Evolutionary conservation across 1,140 invertebrate genomes (phyloP).

Genomic region (Cydia amplana): DNA sequence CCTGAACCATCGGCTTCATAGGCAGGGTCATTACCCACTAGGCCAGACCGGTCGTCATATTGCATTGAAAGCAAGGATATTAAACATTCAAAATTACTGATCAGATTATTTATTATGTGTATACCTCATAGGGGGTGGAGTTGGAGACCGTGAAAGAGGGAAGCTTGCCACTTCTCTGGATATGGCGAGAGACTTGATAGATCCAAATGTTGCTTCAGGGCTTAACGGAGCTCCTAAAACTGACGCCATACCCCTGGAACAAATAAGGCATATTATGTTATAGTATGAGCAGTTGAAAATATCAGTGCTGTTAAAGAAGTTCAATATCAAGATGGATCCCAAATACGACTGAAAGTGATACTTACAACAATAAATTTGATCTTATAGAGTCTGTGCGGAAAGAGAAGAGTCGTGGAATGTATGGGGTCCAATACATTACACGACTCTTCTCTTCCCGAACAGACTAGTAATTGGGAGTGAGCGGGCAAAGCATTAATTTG

Average conservation of each 20-base stretch:
- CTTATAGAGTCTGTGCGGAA: too few relatives aligned
- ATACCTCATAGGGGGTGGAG: constrained; percentile 82
- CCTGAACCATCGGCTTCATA: too few relatives aligned
- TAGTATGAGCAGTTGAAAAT: neutral
- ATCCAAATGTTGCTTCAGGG: constrained; percentile 86
- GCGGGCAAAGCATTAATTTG: too few relatives aligned
- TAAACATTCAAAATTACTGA: too few relatives aligned
- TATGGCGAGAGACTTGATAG: constrained; percentile 85
- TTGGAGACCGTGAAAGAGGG: constrained; percentile 86
- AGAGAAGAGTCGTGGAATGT: too few relatives aligned
- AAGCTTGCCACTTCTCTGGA: constrained; percentile 88
- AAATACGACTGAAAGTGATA: too few relatives aligned
- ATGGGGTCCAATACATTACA: too few relatives aligned
- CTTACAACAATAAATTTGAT: too few relatives aligned
- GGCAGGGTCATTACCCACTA: too few relatives aligned
- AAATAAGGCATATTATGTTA: constrained; percentile 36
- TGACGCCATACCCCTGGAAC: constrained; percentile 83
- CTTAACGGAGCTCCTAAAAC: constrained; percentile 83
- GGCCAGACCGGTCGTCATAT: too few relatives aligned
- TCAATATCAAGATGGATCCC: neutral
- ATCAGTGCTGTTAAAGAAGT: neutral
- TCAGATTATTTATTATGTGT: constrained; percentile 19
- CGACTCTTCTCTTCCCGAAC: too few relatives aligned
- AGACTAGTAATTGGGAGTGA: too few relatives aligned
- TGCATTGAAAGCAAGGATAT: neutral